Base-by-base conservation (phyloP, 2,888 invertebrate species). In the Pseudolycoriella hygida region DNA sequence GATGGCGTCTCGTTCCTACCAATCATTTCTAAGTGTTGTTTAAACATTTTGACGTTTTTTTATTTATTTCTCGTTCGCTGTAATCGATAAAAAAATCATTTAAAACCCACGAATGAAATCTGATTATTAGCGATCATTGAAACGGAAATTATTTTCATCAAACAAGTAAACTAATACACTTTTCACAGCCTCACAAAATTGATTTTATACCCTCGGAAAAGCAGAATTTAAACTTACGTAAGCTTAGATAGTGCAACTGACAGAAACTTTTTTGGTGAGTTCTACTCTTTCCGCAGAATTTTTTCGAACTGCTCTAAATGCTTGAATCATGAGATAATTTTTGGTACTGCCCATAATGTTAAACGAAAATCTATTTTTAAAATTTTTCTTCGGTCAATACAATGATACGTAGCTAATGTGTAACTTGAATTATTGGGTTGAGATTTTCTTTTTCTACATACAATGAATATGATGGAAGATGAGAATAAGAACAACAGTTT, bases 1-100 rank as follows among this genome's bases (percentile, higher is more conserved):
- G 84, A 82, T 65, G 86, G 79, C 66, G 82, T 77, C 73, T 88
- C 88, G 68, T 88, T 87, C 71, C 87, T 80, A 71, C 87, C 85
- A 67, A 88, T 88, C 84, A 88, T 87, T 72, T 87, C 87, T 72
- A 88, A 79, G 73, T 88, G 88, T 69, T 71, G 83, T 74, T 81
- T 86, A 73, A 87, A 85, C 82, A 87, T 83, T 73, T 79, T 82
- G 73, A 68, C 72, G 64, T 70, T 74, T 71, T 73, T 51, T 47
- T 55, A 52, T 51, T 53, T 49, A 48, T 41, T 39, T 38, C 76
- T 83, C 83, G 82, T 81, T 75, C 74, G 79, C 83, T 82, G 69
- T 47, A 63, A 61, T 54, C 51, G n/a, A 51, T 53, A 53, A 50
- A 60, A 60, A 54, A 25, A 6, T 25, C 8, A 6, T 25, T 25